Conservation (phyloP, 2,113 vertebrate genomes). For the Heptranchias perlo region DNA sequence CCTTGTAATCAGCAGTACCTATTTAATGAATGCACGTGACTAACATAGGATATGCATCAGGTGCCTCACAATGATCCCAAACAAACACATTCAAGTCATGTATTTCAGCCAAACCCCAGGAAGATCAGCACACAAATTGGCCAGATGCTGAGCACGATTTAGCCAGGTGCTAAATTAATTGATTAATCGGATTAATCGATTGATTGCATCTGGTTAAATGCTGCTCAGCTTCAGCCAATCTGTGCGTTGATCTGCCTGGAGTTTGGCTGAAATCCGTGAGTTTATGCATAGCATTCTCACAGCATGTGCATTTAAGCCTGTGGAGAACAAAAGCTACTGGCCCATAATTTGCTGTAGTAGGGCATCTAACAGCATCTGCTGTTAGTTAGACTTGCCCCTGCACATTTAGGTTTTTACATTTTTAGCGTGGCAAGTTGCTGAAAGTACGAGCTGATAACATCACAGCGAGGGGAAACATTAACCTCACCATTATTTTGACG, state of each 20-base stretch:
- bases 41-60: neutral
- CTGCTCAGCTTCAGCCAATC: neutral
- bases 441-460: too few relatives aligned
- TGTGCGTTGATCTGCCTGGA: neutral
- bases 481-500: too few relatives aligned
- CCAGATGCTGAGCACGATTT: neutral
- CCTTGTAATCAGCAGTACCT: neutral
- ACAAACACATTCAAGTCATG: neutral
- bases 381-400: too few relatives aligned
- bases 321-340: neutral
- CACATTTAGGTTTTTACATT: too few relatives aligned
- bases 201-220: neutral
- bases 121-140: neutral
- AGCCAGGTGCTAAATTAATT: neutral
- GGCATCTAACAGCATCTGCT: too few relatives aligned
- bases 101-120: neutral
- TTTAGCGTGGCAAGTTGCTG: too few relatives aligned
- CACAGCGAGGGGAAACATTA: too few relatives aligned
- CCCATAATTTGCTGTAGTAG: too few relatives aligned
- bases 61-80: neutral
- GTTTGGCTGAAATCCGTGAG: neutral
- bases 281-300: neutral
- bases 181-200: neutral
- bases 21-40: neutral
- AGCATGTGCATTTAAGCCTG: too few relatives aligned